Conservation (phyloP, 2,797 vertebrate species). For the Delichon dasypus region DNA sequence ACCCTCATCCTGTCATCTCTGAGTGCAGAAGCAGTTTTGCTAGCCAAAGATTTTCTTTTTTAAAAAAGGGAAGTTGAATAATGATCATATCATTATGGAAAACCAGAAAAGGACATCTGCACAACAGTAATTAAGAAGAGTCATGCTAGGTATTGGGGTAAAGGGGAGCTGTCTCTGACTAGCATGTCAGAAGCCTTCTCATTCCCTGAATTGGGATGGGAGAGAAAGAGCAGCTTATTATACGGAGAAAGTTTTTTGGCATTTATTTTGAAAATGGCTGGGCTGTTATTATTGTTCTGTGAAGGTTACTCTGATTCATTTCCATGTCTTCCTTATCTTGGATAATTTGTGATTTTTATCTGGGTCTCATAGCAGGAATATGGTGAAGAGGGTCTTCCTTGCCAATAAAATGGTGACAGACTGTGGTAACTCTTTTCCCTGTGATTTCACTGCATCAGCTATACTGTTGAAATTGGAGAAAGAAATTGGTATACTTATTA, state of each 20-base stretch:
- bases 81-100: background rate
- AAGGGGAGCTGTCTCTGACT: background rate
- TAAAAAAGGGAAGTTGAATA: background rate
- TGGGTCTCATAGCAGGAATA: background rate
- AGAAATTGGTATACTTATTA: background rate
- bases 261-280: background rate
- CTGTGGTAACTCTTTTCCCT: background rate
- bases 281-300: background rate
- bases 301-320: background rate
- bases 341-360: background rate
- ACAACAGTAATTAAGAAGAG: background rate
- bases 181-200: background rate
- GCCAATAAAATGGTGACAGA: accelerated
- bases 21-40: background rate
- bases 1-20: background rate
- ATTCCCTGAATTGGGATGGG: background rate
- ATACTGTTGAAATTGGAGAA: background rate
- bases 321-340: background rate
- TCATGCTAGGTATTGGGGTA: background rate
- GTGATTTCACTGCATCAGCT: background rate
- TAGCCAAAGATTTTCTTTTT: background rate
- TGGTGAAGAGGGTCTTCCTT: background rate
- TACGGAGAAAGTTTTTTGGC: background rate
- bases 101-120: background rate
- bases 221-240: background rate